A percentile compares a stretch with the other conserved stretches of the same genome.
Conservation (phyloP, 2,888 invertebrate genomes). For the Hecatera dysodea region DNA sequence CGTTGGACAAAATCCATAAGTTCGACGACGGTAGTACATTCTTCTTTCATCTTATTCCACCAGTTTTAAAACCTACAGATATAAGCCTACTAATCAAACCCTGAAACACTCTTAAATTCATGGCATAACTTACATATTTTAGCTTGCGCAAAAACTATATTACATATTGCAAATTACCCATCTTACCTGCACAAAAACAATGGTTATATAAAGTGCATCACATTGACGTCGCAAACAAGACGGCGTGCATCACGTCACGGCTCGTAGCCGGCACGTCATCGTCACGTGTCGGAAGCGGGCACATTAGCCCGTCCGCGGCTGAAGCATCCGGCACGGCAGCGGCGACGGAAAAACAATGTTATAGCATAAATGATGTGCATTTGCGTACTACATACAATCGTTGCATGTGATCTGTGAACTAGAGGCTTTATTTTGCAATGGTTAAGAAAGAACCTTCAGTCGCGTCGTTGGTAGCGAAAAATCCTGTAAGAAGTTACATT, state of each 20-base stretch:
- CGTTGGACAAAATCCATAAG: too few species aligned
- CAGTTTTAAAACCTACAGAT: too few species aligned
- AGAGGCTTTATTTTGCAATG: conserved; percentile 10
- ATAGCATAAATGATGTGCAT: conserved; percentile 37
- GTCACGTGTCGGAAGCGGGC: conserved; percentile 79
- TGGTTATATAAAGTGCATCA: conserved; percentile 53
- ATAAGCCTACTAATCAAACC: too few species aligned
- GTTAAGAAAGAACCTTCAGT: neutral
- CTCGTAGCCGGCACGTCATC: conserved; percentile 61
- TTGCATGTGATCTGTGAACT: conserved; percentile 30
- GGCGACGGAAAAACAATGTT: conserved; percentile 69
- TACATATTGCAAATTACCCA: conserved; percentile 25
- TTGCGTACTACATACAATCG: conserved; percentile 5
- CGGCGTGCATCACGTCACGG: conserved; percentile 76
- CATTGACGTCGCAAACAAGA: conserved; percentile 56
- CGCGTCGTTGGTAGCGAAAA: neutral
- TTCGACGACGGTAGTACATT: neutral
- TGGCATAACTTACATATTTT: neutral
- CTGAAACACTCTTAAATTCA: neutral
- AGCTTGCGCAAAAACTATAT: neutral
- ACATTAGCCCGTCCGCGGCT: conserved; percentile 81
- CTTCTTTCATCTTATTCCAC: neutral
- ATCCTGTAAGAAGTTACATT: too few species aligned
- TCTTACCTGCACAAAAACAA: conserved; percentile 51
- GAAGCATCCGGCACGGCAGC: conserved; percentile 77